Percentiles rank a stretch among this genome's conserved stretches.
Conservation (phyloP, 2,888 invertebrate genomes). For the Pelosia muscerda region DNA sequence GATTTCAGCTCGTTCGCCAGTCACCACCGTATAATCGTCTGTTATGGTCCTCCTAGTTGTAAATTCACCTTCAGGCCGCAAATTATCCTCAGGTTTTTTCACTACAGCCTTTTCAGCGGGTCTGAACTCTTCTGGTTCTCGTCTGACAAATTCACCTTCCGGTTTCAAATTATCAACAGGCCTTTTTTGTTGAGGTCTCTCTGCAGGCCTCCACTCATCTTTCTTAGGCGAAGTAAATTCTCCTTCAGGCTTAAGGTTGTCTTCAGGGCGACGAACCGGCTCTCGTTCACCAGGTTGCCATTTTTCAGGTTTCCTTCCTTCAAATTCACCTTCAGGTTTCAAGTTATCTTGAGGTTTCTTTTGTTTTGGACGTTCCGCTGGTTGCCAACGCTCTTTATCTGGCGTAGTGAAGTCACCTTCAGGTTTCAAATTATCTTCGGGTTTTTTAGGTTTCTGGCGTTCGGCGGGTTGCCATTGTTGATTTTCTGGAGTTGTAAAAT, state of each 20-base stretch:
- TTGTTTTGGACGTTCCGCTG: constrained; percentile 75
- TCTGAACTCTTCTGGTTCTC: constrained; percentile 71
- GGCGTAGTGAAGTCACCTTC: constrained; percentile 84
- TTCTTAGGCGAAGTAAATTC: constrained; percentile 69
- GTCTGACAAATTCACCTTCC: constrained; percentile 62
- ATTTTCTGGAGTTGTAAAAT: constrained; percentile 55
- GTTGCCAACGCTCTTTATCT: constrained; percentile 78
- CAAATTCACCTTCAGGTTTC: constrained; percentile 70
- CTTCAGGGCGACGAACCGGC: constrained; percentile 70
- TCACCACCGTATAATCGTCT: constrained; percentile 87
- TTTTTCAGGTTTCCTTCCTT: constrained; percentile 71
- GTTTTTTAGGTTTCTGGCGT: constrained; percentile 19
- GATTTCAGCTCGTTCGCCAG: constrained; percentile 89
- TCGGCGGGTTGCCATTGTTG: constrained; percentile 73
- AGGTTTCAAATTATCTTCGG: constrained; percentile 79
- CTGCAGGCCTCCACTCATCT: constrained; percentile 78
- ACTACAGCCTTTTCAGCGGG: constrained; percentile 75
- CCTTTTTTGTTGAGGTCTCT: constrained; percentile 75
- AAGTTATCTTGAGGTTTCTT: constrained; percentile 85
- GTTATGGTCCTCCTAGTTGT: constrained; percentile 82
- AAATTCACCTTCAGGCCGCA: constrained; percentile 87
- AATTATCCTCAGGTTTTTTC: constrained; percentile 79
- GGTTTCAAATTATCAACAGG: constrained; percentile 81
- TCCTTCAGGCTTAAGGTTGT: constrained; percentile 38
- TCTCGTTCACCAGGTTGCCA: constrained; percentile 66